Evolutionary conservation across 2,113 vertebrate species (phyloP).

Genomic region (Natator depressus): DNA sequence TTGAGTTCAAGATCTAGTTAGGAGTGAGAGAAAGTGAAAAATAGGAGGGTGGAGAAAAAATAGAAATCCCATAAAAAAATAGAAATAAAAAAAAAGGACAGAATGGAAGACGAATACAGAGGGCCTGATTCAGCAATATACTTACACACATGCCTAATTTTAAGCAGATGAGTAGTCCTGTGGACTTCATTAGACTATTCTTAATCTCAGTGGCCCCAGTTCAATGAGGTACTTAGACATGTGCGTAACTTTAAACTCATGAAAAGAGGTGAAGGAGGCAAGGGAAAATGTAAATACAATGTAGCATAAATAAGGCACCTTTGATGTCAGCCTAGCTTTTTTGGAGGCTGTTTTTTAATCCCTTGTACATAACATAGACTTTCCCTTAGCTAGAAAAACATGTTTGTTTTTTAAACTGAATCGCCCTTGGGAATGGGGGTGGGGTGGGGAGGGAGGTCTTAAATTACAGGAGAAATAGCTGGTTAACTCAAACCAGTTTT

Average conservation of each 20-base stretch:
- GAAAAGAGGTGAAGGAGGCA: background rate
- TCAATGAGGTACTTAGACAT: background rate
- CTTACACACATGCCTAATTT: background rate
- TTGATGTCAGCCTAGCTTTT: slow-evolving; percentile 1
- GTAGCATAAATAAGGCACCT: background rate
- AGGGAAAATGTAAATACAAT: background rate
- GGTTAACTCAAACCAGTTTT: slow-evolving; percentile 50
- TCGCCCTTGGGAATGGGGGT: background rate
- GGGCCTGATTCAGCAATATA: background rate
- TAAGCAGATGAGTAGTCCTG: background rate
- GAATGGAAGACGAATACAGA: background rate
- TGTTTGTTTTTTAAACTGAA: background rate
- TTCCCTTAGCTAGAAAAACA: slow-evolving; percentile 22
- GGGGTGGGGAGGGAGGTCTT: slow-evolving; percentile 17
- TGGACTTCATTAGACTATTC: background rate
- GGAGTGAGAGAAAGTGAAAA: background rate
- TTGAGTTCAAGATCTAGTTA: background rate
- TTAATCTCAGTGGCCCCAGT: background rate
- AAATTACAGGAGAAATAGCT: slow-evolving; percentile 19
- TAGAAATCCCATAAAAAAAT: background rate
- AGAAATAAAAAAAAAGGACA: background rate
- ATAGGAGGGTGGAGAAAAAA: background rate
- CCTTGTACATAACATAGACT: background rate
- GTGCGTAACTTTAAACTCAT: background rate
- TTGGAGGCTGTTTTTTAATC: slow-evolving; percentile 3